These are phyloP conservation scores for Streblospio benedicti DNA, from an alignment of 1,140 invertebrate species.

Conservation along the genomic window DNA sequence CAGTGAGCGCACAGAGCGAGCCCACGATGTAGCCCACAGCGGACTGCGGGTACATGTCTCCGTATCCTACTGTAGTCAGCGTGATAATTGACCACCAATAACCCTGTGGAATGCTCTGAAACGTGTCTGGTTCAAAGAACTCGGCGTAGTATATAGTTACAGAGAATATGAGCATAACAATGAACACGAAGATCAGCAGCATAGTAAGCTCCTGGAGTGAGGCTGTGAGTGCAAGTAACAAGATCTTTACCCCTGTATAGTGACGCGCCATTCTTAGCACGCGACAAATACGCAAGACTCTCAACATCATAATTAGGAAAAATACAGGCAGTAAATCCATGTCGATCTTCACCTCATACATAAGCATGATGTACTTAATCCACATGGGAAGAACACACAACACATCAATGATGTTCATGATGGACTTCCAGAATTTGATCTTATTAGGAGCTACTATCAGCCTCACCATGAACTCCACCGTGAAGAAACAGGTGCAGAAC, in stretches of 20 bases:
- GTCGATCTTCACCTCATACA: slow-evolving; percentile 56
- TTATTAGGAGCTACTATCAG: slow-evolving; percentile 28
- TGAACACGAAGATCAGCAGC: slow-evolving; percentile 15
- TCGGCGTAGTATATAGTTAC: slow-evolving; percentile 12
- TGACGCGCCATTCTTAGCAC: slow-evolving; percentile 9
- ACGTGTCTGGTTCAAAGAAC: slow-evolving; percentile 13
- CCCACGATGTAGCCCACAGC: slow-evolving; percentile 31
- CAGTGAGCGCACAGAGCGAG: slow-evolving; percentile 32
- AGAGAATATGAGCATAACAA: slow-evolving; percentile 12
- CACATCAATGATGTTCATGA: slow-evolving; percentile 99
- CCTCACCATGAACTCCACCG: slow-evolving; percentile 35
- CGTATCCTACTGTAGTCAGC: slow-evolving; percentile 40
- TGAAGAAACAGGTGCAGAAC: slow-evolving; percentile 42
- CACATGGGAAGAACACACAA: slow-evolving; percentile 78
- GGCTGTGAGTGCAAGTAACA: slow-evolving; percentile 7
- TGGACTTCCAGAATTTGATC: slow-evolving; percentile 50
- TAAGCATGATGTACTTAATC: slow-evolving; percentile 80
- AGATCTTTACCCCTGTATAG: slow-evolving; percentile 9
- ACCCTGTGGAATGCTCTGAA: slow-evolving; percentile 29
- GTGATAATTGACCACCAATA: slow-evolving; percentile 41
- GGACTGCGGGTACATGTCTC: slow-evolving; percentile 31
- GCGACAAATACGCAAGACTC: slow-evolving; percentile 7
- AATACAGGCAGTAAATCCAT: slow-evolving; percentile 1
- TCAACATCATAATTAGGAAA: slow-evolving; percentile 10
- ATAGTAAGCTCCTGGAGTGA: slow-evolving; percentile 4